Percentiles rank a stretch among this genome's conserved stretches.
Evolutionary conservation across 2,797 vertebrate species (phyloP).

Genomic region (Liasis olivaceus): DNA sequence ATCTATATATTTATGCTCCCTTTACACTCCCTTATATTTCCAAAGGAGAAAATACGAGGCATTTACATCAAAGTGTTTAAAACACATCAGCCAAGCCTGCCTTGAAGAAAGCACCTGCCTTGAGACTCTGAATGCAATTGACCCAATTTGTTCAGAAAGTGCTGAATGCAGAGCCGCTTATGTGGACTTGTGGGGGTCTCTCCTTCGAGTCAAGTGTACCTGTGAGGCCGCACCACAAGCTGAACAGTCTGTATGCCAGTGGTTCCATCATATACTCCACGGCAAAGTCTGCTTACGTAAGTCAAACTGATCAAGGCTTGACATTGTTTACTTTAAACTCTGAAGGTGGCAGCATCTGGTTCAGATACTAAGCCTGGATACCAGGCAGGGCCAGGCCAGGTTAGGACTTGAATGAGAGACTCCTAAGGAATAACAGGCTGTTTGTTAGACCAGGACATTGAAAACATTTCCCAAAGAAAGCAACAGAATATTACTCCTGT

Average conservation of each 20-base stretch:
- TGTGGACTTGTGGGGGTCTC: constrained; percentile 79
- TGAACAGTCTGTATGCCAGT: constrained; percentile 75
- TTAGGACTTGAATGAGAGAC: neutral
- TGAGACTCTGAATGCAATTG: constrained; percentile 68
- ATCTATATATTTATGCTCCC: neutral
- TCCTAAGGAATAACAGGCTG: neutral
- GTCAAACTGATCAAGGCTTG: constrained; percentile 49
- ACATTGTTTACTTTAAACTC: neutral
- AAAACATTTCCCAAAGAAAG: neutral
- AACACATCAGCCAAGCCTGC: constrained; percentile 66
- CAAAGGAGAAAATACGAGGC: constrained; percentile 75
- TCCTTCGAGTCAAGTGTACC: constrained; percentile 80
- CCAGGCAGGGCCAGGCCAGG: neutral
- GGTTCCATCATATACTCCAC: constrained; percentile 81
- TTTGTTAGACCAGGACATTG: neutral
- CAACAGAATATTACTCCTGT: neutral
- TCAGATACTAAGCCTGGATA: neutral
- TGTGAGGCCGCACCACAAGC: constrained; percentile 69
- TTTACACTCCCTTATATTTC: neutral
- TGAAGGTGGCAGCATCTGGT: neutral
- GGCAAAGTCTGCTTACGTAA: constrained; percentile 83
- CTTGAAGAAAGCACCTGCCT: constrained; percentile 76
- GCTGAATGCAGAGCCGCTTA: constrained; percentile 82
- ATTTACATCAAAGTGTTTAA: constrained; percentile 84
- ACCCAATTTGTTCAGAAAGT: constrained; percentile 74